These are phyloP conservation scores for Melieria crassipennis DNA, from an alignment of 2,888 invertebrate species.

Conservation along the genomic window DNA sequence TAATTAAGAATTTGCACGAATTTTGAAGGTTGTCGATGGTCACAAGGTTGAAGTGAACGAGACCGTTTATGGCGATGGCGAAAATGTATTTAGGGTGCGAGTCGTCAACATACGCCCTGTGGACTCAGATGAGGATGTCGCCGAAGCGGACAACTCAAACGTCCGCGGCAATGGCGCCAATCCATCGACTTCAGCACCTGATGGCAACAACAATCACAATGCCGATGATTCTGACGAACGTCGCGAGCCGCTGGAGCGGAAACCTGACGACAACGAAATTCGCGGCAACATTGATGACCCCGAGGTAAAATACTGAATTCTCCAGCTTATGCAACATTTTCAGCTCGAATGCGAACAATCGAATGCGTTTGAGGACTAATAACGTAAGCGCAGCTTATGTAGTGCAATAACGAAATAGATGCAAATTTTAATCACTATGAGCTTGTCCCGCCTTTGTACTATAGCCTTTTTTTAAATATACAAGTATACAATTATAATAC, in stretches of 20 bases:
- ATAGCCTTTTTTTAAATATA: no score
- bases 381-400: no score
- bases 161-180: slow-evolving; percentile 33
- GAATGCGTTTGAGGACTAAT: no score
- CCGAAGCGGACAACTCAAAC: slow-evolving; percentile 45
- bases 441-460: no score
- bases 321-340: no score
- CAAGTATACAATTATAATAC: no score
- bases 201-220: slow-evolving; percentile 36
- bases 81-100: slow-evolving; percentile 66
- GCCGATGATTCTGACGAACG: slow-evolving; percentile 50
- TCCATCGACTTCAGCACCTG: slow-evolving; percentile 45
- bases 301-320: slow-evolving; percentile 59
- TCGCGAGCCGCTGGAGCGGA: slow-evolving; percentile 53
- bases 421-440: no score
- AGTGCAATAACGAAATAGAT: no score
- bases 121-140: slow-evolving; percentile 58
- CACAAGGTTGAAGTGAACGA: slow-evolving; percentile 70
- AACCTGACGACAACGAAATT: slow-evolving; percentile 58
- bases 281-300: slow-evolving; percentile 57
- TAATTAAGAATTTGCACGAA: background rate
- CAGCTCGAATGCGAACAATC: no score
- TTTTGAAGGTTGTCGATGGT: slow-evolving; percentile 67
- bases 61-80: slow-evolving; percentile 67
- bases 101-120: slow-evolving; percentile 68